Evolutionary conservation across 2,888 invertebrate genomes (phyloP), one percentile per base, ranked within the genome.

Genomic region (Latrodectus hesperus): DNA sequence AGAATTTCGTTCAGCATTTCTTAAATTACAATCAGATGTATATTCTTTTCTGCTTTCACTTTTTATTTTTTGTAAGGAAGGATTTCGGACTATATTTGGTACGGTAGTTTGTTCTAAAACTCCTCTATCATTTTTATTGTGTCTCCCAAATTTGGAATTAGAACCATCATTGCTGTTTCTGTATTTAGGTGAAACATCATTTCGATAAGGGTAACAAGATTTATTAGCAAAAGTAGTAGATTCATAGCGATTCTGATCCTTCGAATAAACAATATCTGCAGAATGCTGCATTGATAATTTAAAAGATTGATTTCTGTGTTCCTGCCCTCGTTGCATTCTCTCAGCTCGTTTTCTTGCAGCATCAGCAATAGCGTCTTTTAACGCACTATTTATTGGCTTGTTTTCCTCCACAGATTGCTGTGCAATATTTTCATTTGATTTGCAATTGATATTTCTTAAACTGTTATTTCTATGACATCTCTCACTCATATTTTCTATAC

Each of bases 301-400:
- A 38, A 81, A 81, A 55, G 86, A 87, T 8, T 71, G 55, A 72
- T 87, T 81, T 55, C 81, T 55, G 22, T 60, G 53, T 60, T 72
- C 70, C n/a, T 70, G 68, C 17, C 74, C 60, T 64, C 87, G 71
- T 64, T 80, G 72, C 14, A 84, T 49, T 68, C 88, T 75, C 72
- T 80, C 84, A 16, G 70, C 75, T 14, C 88, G 53, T 53, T 78
- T 81, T 38, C 52, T 81, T 17, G 85, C 81, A 17, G 85, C 81
- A 38, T 82, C 79, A 17, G 53, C 75, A 10, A 88, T 88, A 10
- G 84, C 88, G 49, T 84, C 80, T 73, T 80, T 84, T n/a, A 88
- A 67, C 53, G 79, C 73, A n/a, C 38, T 49, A 10, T 53, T 53
- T 52, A 49, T 12, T 67, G 67, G 16, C 38, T 68, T 79, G 11